Base-by-base conservation (phyloP, 2,888 invertebrate species). In the Scotopteryx bipunctaria region DNA sequence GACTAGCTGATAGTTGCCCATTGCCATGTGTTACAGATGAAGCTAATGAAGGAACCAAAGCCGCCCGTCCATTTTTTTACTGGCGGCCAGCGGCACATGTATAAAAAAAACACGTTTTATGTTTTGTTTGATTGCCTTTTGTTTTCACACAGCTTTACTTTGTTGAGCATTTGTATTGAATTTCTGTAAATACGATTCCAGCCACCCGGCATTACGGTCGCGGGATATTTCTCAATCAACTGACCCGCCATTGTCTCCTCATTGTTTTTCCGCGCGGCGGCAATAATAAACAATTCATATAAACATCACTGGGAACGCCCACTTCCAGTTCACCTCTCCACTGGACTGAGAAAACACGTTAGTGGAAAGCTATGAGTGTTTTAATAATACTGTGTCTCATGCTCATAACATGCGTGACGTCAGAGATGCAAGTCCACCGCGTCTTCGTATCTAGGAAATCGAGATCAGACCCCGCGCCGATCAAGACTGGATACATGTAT, bases 261-360 rank as follows among this genome's bases (percentile, higher is more conserved):
- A 73, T 70, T 61, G 55, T 63, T 63, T 27, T 59, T 61, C 60
- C 56, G 51, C 52, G n/a, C 59, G 61, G 61, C 52, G 63, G 69
- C 71, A 70, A 74, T 69, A 65, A 73, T 73, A 79, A 81, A 80
- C 80, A 79, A 71, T 70, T 75, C 69, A 81, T 85, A 87, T 78
- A 86, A 80, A 76, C 78, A 74, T 63, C 61, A 70, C 73, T 72
- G 64, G 68, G 56, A 67, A 70, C 69, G 61, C 64, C 46, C 58
- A 71, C 64, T 79, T 79, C 72, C 86, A 87, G 84, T 86, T 65
- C 55, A 64, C 55, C 48, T 63, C 55, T 47, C 44, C 44, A 44
- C 60, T 60, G 56, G 61, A 54, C 51, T 45, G 59, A 36, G 66
- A 55, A 68, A 62, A 70, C 77, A 77, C 76, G 78, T 73, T 66